Evolutionary conservation across 2,888 invertebrate species (phyloP), one percentile per base, ranked within the genome.

Genomic region (Ectemnius continuus): DNA sequence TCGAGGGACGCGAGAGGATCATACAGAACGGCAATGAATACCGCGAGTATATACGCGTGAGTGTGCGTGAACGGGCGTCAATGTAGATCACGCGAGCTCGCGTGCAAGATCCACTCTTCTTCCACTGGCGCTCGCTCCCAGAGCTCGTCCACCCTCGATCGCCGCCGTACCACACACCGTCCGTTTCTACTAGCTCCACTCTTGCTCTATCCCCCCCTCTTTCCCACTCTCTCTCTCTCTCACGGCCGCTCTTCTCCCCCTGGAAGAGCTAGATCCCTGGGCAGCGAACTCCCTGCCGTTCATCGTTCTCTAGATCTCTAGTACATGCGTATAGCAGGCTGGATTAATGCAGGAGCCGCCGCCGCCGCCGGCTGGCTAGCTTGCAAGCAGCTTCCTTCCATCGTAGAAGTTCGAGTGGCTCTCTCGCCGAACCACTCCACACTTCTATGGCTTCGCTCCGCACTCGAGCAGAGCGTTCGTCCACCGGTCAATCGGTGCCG

Each of bases 81-180:
- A 85, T 86, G 84, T 79, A 75, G 82, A 85, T 87, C 90, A 90
- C 89, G 90, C 90, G 86, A 89, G 84, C 79, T 90, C 85, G 90
- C 90, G 90, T 90, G 90, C 85, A 77, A 84, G 82, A 82, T 79
- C 76, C 52, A 67, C 70, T 75, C 76, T 72, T 61, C 61, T 59
- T 48, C 67, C 67, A 28, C 70, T 58, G 23, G 23, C 23, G 23
- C 61, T 57, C 65, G 70, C 68, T 74, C 28, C 60, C 59, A 66
- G 68, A 57, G 46, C 47, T 70, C 23, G 56, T 62, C 61, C 70
- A 60, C 62, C 47, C 69, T 66, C 61, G 63, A 36, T 36, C 36
- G 36, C 36, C 36, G 45, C 61, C 52, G 58, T 58, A 57, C 67
- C 52, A 23, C 45, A 48, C 59, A 59, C 45, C 20, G 48, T 18